Conservation (phyloP, 2,888 invertebrate species). For the Pandemis cinnamomeana region DNA sequence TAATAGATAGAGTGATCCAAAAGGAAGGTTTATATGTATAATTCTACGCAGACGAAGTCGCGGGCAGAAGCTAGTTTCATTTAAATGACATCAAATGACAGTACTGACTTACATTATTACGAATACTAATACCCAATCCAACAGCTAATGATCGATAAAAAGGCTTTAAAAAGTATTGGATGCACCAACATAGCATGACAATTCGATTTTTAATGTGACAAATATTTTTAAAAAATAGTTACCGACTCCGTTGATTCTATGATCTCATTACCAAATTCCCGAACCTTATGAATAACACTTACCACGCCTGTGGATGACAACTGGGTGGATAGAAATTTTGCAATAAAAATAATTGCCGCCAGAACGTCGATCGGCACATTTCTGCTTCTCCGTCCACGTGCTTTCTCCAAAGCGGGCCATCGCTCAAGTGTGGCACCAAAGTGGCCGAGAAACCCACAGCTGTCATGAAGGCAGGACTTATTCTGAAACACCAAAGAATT, state of each 20-base stretch:
- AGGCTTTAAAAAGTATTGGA: no score
- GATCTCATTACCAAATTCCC: no score
- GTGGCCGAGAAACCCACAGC: slow-evolving; percentile 38
- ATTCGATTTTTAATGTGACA: no score
- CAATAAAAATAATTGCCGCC: slow-evolving; percentile 36
- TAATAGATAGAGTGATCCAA: no score
- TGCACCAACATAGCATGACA: no score
- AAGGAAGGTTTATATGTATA: no score
- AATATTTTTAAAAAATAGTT: neutral
- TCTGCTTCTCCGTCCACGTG: slow-evolving; percentile 37
- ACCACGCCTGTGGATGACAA: slow-evolving; percentile 42
- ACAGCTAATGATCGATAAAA: no score
- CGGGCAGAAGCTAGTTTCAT: no score
- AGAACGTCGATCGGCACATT: slow-evolving; percentile 36
- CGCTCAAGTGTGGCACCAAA: slow-evolving; percentile 33
- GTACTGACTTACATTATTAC: neutral
- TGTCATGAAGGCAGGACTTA: slow-evolving; percentile 33
- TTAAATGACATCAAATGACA: neutral
- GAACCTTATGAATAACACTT: neutral
- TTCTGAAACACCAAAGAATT: slow-evolving; percentile 11
- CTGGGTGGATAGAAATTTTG: slow-evolving; percentile 40
- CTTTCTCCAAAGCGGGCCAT: slow-evolving; percentile 40
- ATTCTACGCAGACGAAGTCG: no score
- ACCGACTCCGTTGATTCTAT: neutral
- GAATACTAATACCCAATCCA: neutral